Percentiles rank a stretch among this genome's conserved stretches.
These are phyloP conservation scores for Cercopithecus mitis DNA, from an alignment of 2,797 vertebrate species.

Conservation along the genomic window DNA sequence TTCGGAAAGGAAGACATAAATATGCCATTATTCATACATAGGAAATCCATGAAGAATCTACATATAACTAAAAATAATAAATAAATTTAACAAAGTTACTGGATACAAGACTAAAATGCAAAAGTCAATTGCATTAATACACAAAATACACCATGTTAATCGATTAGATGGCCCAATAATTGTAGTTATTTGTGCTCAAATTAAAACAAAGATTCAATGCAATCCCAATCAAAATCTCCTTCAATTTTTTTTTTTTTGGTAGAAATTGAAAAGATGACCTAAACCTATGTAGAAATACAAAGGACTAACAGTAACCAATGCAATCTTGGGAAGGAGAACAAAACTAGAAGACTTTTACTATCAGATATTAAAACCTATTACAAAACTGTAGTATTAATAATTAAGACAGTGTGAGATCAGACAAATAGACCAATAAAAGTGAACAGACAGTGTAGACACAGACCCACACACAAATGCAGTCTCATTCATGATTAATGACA, in stretches of 20 bases:
- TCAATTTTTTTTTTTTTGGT: background rate
- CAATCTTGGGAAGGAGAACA: background rate
- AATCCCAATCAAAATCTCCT: background rate
- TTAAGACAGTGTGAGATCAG: background rate
- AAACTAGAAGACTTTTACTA: background rate
- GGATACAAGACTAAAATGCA: background rate
- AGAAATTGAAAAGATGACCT: background rate
- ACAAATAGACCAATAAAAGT: background rate
- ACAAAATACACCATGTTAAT: background rate
- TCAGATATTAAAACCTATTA: background rate
- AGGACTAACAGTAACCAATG: background rate
- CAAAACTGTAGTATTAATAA: background rate
- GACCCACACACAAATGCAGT: background rate
- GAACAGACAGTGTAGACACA: background rate
- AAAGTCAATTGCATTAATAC: background rate
- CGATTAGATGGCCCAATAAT: background rate
- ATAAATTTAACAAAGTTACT: background rate
- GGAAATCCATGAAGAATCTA: background rate
- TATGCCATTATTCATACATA: background rate
- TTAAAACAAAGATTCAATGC: background rate
- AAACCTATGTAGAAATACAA: background rate
- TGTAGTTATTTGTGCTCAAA: background rate
- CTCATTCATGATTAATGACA: background rate
- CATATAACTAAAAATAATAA: background rate
- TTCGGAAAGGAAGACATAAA: background rate